Percentiles rank a stretch among this genome's conserved stretches.
phyloP scores from a whole-genome alignment of 2,113 vertebrate genomes.

The Himantopus leucocephalus region DNA sequence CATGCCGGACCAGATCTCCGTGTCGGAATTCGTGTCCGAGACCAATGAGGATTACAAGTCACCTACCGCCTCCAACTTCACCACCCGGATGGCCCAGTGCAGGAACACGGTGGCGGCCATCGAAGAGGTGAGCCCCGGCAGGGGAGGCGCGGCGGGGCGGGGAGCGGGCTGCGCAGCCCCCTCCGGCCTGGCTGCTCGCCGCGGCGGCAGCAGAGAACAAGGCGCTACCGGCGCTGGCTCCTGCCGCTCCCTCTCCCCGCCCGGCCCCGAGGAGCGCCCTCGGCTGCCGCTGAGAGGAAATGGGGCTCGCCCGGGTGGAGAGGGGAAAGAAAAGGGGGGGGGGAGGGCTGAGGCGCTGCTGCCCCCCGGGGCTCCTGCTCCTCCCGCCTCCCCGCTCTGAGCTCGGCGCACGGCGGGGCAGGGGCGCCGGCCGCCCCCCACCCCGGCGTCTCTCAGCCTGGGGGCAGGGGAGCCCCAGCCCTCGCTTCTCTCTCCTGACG shows the following conservation, averaged over 20 bases:
- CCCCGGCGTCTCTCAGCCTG: neutral
- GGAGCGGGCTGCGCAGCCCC: neutral
- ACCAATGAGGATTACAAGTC: constrained; percentile 95
- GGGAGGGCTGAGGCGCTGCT: neutral
- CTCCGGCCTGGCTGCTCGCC: constrained; percentile 17
- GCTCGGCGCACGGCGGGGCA: neutral
- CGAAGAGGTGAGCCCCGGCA: constrained; percentile 84
- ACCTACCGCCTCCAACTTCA: constrained; percentile 93
- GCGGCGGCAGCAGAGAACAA: constrained; percentile 8
- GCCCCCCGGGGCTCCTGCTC: neutral
- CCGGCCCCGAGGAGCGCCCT: constrained; percentile 8
- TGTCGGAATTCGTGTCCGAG: constrained; percentile 89
- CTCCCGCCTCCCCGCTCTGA: neutral
- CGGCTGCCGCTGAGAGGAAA: constrained; percentile 19
- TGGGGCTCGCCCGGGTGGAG: neutral
- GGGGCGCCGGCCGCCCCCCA: neutral
- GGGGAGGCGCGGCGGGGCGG: neutral
- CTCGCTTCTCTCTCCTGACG: neutral
- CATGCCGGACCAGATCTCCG: constrained; percentile 90
- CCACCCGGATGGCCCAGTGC: constrained; percentile 88
- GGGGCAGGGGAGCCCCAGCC: no score
- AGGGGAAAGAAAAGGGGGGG: neutral
- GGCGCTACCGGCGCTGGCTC: constrained; percentile 28
- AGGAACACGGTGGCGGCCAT: constrained; percentile 87
- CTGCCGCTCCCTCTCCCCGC: neutral